A percentile compares a stretch with the other conserved stretches of the same genome.
phyloP scores from a whole-genome alignment of 2,797 vertebrate species.

The Rhinoraja longicauda region DNA sequence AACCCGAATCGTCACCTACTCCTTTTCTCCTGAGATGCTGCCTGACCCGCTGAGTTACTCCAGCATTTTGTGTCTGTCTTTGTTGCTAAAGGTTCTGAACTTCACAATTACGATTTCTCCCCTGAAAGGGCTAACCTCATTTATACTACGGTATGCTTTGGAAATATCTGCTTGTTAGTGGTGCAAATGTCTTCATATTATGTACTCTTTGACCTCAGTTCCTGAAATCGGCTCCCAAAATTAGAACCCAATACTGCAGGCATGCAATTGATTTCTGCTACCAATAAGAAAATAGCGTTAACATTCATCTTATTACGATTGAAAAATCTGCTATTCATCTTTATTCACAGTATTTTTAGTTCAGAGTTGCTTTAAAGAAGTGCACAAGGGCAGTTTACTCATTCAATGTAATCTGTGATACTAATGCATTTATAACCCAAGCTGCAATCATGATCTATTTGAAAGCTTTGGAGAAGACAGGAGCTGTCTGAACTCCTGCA shows the following conservation, averaged over 20 bases:
- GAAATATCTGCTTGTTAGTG: background rate
- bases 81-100: background rate
- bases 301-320: slow-evolving; percentile 12
- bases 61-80: too few relatives aligned
- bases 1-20: too few relatives aligned
- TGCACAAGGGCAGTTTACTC: background rate
- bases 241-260: background rate
- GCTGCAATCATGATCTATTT: background rate
- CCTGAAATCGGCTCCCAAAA: background rate
- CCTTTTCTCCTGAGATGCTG: too few relatives aligned
- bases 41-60: too few relatives aligned
- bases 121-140: background rate
- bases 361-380: background rate
- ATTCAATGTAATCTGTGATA: background rate
- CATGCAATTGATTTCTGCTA: background rate
- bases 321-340: background rate
- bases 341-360: slow-evolving; percentile 16
- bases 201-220: slow-evolving; percentile 21
- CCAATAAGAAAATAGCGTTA: background rate
- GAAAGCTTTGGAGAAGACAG: background rate
- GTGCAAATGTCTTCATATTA: background rate
- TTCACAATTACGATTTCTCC: background rate
- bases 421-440: background rate
- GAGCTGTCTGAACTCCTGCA: background rate
- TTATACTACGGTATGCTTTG: background rate